Evolutionary conservation across 2,113 vertebrate genomes (phyloP).

Genomic region (Microtus richardsoni): DNA sequence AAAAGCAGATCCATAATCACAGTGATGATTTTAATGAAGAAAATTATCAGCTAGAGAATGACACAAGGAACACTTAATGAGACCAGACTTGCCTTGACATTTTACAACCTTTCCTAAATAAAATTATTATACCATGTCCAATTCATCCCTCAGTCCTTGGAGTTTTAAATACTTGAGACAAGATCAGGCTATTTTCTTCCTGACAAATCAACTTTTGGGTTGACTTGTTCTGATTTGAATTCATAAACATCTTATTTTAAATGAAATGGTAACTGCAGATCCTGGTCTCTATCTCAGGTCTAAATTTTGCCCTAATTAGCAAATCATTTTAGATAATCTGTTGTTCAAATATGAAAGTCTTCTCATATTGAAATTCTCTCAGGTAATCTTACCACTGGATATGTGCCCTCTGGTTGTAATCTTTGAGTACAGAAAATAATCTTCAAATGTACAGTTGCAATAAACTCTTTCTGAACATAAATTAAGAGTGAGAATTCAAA

Average conservation of each 20-base stretch:
- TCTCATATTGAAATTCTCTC: neutral
- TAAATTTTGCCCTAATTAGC: neutral
- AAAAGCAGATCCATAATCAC: constrained; percentile 59
- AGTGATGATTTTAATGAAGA: constrained; percentile 75
- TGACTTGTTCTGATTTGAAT: constrained; percentile 61
- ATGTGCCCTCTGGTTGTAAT: neutral
- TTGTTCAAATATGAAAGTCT: neutral
- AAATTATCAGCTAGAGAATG: constrained; percentile 78
- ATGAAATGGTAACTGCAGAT: constrained; percentile 19
- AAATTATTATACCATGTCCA: constrained; percentile 78
- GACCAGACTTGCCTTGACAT: constrained; percentile 73
- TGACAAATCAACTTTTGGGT: constrained; percentile 66
- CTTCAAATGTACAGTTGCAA: neutral
- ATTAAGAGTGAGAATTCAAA: constrained; percentile 15
- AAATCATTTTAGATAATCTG: neutral
- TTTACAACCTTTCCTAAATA: constrained; percentile 79
- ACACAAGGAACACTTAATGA: constrained; percentile 70
- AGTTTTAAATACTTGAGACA: constrained; percentile 74
- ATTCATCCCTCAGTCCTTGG: constrained; percentile 73
- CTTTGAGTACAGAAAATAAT: neutral
- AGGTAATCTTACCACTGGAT: neutral
- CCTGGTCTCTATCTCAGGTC: neutral
- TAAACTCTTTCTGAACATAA: neutral
- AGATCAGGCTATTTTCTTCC: constrained; percentile 61
- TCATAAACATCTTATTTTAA: constrained; percentile 45